Conservation (phyloP, 2,113 vertebrate species). For the Gasterosteus aculeatus region DNA sequence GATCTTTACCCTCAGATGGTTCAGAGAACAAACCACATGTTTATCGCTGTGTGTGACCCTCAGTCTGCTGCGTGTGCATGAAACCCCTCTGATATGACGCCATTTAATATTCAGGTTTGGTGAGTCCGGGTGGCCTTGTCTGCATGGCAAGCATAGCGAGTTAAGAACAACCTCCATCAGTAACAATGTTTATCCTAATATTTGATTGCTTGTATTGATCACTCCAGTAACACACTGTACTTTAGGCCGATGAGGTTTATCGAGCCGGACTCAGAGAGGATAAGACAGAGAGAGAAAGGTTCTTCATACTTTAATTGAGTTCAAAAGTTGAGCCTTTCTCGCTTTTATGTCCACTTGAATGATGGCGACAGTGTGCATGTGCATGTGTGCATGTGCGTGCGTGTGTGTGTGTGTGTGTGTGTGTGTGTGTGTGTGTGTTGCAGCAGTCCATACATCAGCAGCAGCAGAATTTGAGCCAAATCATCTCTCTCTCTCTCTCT, state of each 20-base stretch:
- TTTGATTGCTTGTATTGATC: slow-evolving; percentile 35
- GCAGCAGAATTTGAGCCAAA: slow-evolving; percentile 73
- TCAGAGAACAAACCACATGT: too few relatives aligned
- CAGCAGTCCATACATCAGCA: slow-evolving; percentile 63
- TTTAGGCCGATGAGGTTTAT: slow-evolving; percentile 33
- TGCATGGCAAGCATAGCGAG: too few relatives aligned
- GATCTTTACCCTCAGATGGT: too few relatives aligned
- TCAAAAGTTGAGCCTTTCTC: slow-evolving; percentile 78
- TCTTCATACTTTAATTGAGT: slow-evolving; percentile 69
- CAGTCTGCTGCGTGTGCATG: too few relatives aligned
- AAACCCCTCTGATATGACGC: too few relatives aligned
- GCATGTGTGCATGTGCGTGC: slow-evolving; percentile 39
- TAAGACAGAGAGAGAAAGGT: slow-evolving; percentile 28
- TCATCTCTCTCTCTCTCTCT: slow-evolving; percentile 55
- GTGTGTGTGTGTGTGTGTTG: slow-evolving; percentile 48
- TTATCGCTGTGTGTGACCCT: too few relatives aligned
- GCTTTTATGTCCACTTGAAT: slow-evolving; percentile 78
- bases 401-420: slow-evolving; percentile 51
- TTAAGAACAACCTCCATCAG: not conserved
- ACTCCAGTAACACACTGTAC: slow-evolving; percentile 13
- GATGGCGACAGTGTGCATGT: slow-evolving; percentile 59
- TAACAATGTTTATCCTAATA: not conserved
- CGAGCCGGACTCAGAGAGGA: slow-evolving; percentile 26
- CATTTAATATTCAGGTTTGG: too few relatives aligned
- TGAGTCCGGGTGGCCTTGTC: too few relatives aligned